These are phyloP conservation scores for Verasper variegatus DNA, from an alignment of 2,113 vertebrate genomes.

Conservation along the genomic window DNA sequence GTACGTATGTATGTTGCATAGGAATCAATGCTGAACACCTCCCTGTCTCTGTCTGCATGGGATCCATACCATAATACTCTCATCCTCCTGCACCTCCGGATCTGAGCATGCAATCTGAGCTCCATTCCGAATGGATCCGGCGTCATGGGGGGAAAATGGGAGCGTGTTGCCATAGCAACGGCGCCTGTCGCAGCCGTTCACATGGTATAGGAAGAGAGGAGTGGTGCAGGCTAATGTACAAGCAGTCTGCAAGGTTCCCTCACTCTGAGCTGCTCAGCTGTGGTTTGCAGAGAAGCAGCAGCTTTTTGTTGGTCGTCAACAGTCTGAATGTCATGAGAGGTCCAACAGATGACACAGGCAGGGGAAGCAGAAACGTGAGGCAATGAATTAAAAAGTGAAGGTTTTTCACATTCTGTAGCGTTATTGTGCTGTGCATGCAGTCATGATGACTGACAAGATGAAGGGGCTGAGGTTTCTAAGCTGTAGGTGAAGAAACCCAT, in stretches of 20 bases:
- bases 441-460: neutral
- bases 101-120: constrained; percentile 40
- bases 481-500: no score
- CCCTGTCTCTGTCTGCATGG: constrained; percentile 3
- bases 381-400: neutral
- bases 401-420: neutral
- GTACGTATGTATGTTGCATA: constrained; percentile 11
- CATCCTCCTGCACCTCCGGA: constrained; percentile 31
- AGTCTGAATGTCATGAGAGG: constrained; percentile 2
- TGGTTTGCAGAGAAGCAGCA: neutral
- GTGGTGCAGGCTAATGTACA: constrained; percentile 35
- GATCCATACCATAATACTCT: constrained; percentile 43
- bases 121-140: constrained; percentile 43
- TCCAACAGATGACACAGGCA: neutral
- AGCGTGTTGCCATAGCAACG: constrained; percentile 56
- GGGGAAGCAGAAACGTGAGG: neutral
- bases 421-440: neutral
- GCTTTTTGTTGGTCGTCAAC: neutral
- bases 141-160: constrained; percentile 35
- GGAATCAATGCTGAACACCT: constrained; percentile 16
- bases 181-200: constrained; percentile 17
- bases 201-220: constrained; percentile 38
- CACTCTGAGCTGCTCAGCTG: neutral
- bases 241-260: constrained; percentile 3
- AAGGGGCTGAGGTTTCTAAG: neutral